Conservation (phyloP, 2,113 vertebrate genomes). For the Syngnathus scovelli region DNA sequence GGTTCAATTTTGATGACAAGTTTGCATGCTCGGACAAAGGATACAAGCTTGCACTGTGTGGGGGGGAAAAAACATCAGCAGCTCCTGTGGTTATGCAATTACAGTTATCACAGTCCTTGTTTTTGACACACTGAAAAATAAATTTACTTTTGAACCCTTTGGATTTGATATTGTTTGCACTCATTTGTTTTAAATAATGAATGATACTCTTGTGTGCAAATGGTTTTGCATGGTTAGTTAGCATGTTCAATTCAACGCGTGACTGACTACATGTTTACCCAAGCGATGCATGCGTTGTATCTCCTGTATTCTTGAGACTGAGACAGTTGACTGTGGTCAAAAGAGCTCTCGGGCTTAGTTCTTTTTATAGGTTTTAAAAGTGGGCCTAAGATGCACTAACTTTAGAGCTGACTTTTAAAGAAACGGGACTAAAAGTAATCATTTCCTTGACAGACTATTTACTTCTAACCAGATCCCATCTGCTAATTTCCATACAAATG, state of each 20-base stretch:
- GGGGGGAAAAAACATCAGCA: neutral
- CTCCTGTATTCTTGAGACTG: no score
- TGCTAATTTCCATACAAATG: constrained; percentile 76
- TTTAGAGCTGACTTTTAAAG: constrained; percentile 62
- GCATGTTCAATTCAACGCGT: no score
- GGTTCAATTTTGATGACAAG: constrained; percentile 3
- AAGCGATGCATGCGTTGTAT: no score
- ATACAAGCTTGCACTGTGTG: neutral
- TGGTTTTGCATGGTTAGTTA: no score
- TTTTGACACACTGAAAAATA: neutral
- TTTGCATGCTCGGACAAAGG: neutral
- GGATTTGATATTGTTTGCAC: neutral
- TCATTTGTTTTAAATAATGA: neutral
- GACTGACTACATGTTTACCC: no score
- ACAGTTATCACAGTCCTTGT: neutral
- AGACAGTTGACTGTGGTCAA: constrained; percentile 14
- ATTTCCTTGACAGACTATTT: constrained; percentile 64
- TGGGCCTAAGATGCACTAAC: constrained; percentile 47
- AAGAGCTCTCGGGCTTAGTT: constrained; percentile 36
- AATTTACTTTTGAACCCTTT: neutral
- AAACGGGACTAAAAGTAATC: constrained; percentile 45
- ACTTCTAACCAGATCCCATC: constrained; percentile 66
- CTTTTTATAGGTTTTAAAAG: constrained; percentile 34
- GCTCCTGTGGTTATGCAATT: neutral
- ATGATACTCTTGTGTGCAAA: no score